These are phyloP conservation scores for Scartelaos histophorus DNA, from an alignment of 2,113 vertebrate species.

Conservation along the genomic window DNA sequence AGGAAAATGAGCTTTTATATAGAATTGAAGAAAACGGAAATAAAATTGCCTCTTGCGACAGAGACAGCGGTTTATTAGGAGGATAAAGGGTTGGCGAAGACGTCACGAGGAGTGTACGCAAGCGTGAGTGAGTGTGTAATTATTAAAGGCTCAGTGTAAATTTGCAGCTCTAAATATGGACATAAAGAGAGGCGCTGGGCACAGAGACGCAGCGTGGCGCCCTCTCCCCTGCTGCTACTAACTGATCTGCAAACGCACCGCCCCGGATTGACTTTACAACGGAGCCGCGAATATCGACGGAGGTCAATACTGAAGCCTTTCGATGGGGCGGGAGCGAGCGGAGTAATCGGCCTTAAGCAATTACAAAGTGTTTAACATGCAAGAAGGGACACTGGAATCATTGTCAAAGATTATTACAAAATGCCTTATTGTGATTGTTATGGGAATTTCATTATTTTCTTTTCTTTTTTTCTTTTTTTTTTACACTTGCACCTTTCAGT, in stretches of 20 bases:
- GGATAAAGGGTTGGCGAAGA: conserved; percentile 12
- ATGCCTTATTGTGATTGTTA: background rate
- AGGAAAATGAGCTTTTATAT: conserved; percentile 62
- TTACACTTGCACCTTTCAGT: background rate
- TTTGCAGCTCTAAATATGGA: conserved; percentile 38
- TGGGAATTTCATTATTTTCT: background rate
- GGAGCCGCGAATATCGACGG: conserved; percentile 3
- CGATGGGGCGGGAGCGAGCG: conserved; percentile 19
- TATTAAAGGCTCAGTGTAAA: conserved; percentile 45
- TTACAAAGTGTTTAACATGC: conserved; percentile 20
- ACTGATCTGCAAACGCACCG: conserved; percentile 37
- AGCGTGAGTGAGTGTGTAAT: conserved; percentile 34
- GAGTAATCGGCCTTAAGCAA: conserved; percentile 15
- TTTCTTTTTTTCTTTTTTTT: background rate
- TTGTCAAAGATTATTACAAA: background rate
- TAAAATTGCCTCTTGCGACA: conserved; percentile 15
- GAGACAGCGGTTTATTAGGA: conserved; percentile 53
- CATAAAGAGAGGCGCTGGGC: conserved; percentile 32
- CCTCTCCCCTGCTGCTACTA: conserved; percentile 25
- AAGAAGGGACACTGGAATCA: background rate
- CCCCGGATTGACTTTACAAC: conserved; percentile 32
- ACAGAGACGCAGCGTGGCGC: conserved; percentile 26
- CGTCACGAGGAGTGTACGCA: conserved; percentile 36
- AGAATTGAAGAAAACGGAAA: conserved; percentile 24
- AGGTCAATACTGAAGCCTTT: conserved; percentile 29